Evolutionary conservation across 2,113 vertebrate genomes (phyloP).

Genomic region (Amazona vittata): DNA sequence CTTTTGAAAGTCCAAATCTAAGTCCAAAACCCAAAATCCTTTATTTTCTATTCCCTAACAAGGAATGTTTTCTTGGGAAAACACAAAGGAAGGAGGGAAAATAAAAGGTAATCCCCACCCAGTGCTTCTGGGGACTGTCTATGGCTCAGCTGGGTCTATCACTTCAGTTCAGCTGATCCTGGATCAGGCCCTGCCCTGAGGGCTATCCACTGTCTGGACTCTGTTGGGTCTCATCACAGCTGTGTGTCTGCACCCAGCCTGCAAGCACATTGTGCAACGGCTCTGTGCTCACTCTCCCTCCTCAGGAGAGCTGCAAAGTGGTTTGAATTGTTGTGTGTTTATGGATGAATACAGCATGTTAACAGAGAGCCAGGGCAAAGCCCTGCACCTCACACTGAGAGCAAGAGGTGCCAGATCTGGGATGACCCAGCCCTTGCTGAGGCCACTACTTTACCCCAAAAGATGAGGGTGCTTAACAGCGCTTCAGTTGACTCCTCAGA

Average conservation of each 20-base stretch:
- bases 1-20: neutral
- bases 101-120: neutral
- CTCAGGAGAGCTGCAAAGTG: neutral
- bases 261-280: neutral
- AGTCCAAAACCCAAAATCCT: neutral
- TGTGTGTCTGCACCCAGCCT: neutral
- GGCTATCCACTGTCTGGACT: neutral
- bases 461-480: neutral
- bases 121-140: neutral
- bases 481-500: neutral
- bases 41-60: neutral
- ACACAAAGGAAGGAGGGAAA: neutral
- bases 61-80: neutral
- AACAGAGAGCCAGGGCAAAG: neutral
- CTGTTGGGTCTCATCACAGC: neutral
- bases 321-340: neutral
- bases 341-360: neutral
- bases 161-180: neutral
- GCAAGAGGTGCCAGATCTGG: neutral
- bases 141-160: rapidly evolving
- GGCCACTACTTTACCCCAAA: neutral
- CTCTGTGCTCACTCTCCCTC: neutral
- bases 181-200: neutral
- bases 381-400: neutral
- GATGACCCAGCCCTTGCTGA: neutral